A percentile compares a stretch with the other conserved stretches of the same genome.
phyloP scores from a whole-genome alignment of 2,113 vertebrate species.

The Lipotes vexillifer region DNA sequence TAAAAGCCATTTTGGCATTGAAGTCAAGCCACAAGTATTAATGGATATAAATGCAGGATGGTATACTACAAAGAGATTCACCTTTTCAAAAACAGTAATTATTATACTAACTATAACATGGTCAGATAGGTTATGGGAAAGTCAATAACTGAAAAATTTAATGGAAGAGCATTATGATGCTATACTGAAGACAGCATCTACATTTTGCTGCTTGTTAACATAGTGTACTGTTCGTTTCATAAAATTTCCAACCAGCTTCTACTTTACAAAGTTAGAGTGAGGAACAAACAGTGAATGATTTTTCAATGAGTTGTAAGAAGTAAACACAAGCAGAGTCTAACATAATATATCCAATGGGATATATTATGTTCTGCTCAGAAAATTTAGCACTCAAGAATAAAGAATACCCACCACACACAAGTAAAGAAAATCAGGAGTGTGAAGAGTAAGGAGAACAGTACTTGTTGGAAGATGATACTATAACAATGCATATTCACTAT shows the following conservation, averaged over 20 bases:
- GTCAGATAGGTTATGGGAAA: neutral
- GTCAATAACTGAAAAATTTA: neutral
- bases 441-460: neutral
- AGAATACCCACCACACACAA: neutral
- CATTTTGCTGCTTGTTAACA: neutral
- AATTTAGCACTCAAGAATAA: neutral
- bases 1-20: neutral
- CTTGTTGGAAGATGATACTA: neutral
- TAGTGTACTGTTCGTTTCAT: neutral
- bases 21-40: neutral
- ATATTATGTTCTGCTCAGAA: neutral
- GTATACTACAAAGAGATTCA: constrained; percentile 19
- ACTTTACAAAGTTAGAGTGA: neutral
- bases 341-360: neutral
- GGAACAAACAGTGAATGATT: neutral
- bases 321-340: neutral
- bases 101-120: neutral
- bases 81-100: neutral
- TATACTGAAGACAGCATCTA: neutral
- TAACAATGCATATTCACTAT: neutral
- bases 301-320: constrained; percentile 2
- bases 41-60: constrained; percentile 14
- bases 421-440: neutral
- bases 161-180: neutral
- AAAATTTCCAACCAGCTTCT: neutral